Percentiles rank a stretch among this genome's conserved stretches.
These are phyloP conservation scores for Coelopa frigida DNA, from an alignment of 1,140 invertebrate genomes.

Conservation along the genomic window DNA sequence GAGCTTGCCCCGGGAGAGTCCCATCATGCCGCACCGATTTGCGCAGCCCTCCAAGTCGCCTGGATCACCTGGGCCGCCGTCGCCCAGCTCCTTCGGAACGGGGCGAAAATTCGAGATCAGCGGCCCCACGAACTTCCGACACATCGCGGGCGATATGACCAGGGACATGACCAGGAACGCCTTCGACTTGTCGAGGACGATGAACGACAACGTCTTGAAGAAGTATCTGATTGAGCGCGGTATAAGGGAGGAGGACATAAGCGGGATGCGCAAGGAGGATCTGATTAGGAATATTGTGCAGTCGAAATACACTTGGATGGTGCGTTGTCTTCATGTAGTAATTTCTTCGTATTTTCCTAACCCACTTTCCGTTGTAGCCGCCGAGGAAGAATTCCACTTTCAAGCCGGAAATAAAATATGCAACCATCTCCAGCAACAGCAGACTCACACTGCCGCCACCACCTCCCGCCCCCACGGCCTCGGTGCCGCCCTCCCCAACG, in stretches of 20 bases:
- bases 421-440: conserved; percentile 32
- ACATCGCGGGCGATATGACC: conserved; percentile 34
- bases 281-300: conserved; percentile 34
- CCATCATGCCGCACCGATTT: conserved; percentile 26
- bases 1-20: conserved; percentile 13
- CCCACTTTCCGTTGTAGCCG: not conserved
- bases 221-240: conserved; percentile 40
- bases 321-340: conserved; percentile 11
- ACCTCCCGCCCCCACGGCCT: not conserved
- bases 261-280: conserved; percentile 23
- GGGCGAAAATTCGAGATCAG: conserved; percentile 40
- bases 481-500: conserved; percentile 14
- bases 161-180: conserved; percentile 35
- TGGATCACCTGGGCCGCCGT: conserved; percentile 10
- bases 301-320: conserved; percentile 36
- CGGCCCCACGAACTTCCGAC: conserved; percentile 32
- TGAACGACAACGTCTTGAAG: conserved; percentile 32
- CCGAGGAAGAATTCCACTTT: conserved; percentile 1
- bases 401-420: conserved; percentile 21
- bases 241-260: conserved; percentile 29
- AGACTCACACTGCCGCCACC: conserved; percentile 24
- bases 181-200: conserved; percentile 24
- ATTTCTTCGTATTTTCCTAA: not conserved
- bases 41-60: no score
- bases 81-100: conserved; percentile 18